phyloP scores from a whole-genome alignment of 2,797 vertebrate species.

The Poliocrania exsul region DNA sequence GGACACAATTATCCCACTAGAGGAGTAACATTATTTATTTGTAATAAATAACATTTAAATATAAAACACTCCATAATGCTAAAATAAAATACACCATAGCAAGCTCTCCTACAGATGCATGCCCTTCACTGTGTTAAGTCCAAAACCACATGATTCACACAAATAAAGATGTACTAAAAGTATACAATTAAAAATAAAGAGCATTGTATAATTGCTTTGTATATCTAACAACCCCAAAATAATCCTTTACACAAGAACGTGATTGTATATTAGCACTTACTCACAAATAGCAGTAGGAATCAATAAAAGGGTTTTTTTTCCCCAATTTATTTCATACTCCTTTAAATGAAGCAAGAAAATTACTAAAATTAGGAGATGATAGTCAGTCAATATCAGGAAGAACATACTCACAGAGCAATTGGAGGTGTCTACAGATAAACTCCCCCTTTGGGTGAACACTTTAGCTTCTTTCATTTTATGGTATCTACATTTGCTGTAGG shows the following conservation, averaged over 20 bases:
- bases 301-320: neutral
- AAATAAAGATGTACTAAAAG: neutral
- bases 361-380: neutral
- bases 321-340: neutral
- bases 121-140: neutral
- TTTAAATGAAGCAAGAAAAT: neutral
- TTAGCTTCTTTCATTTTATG: neutral
- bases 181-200: neutral
- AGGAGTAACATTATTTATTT: neutral
- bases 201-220: neutral
- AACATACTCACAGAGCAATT: neutral
- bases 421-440: fast-evolving
- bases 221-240: neutral
- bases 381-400: neutral
- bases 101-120: neutral
- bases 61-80: neutral
- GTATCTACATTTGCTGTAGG: fast-evolving
- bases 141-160: fast-evolving
- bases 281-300: neutral
- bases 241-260: neutral
- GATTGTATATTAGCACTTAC: fast-evolving
- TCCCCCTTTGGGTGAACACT: fast-evolving
- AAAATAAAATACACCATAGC: neutral
- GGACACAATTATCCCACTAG: neutral
- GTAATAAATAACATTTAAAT: neutral